Evolutionary conservation across 2,888 invertebrate species (phyloP).

Genomic region (Coremacera marginata): DNA sequence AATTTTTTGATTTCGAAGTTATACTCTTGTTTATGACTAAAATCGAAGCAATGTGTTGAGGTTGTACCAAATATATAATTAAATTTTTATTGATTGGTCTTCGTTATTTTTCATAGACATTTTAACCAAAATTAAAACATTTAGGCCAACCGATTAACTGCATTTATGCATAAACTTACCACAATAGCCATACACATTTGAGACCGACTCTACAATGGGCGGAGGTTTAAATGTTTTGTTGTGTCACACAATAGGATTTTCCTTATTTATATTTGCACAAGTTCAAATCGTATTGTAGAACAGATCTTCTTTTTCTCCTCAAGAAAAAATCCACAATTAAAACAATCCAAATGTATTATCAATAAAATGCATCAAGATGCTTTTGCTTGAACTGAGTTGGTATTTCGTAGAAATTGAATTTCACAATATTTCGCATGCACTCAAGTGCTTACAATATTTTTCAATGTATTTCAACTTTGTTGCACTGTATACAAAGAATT

Average conservation of each 20-base stretch:
- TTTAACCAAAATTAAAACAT: no score
- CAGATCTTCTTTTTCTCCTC: no score
- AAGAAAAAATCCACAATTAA: neutral
- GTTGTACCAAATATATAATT: no score
- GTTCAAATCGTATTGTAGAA: neutral
- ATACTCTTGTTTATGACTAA: no score
- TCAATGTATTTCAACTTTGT: neutral
- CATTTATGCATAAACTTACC: conserved; percentile 75
- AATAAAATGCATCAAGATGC: neutral
- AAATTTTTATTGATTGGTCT: no score
- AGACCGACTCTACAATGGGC: conserved; percentile 61
- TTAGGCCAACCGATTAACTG: no score
- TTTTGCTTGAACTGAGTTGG: neutral
- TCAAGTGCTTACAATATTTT: neutral
- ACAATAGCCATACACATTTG: conserved; percentile 89
- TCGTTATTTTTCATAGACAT: no score
- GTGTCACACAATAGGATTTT: neutral
- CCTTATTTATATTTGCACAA: neutral
- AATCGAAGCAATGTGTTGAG: no score
- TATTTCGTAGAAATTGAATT: neutral
- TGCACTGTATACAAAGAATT: neutral
- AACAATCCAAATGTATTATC: neutral
- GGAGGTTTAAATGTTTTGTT: conserved; percentile 35
- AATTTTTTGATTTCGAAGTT: no score
- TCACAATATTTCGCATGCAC: neutral